Conservation (phyloP, 2,888 invertebrate genomes). For the Gibbula magus region DNA sequence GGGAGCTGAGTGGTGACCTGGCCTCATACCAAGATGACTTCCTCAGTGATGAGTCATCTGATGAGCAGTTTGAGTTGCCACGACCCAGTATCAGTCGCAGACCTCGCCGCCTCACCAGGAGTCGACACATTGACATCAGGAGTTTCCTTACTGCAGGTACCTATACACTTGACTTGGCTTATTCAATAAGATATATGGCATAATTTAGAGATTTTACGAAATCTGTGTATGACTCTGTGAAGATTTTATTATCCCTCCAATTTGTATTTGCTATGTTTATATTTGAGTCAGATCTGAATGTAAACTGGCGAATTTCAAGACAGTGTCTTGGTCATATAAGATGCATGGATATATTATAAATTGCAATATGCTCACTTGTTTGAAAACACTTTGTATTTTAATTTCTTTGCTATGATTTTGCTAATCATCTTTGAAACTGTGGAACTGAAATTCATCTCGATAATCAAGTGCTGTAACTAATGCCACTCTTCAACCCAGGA, state of each 20-base stretch:
- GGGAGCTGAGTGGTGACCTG: not conserved
- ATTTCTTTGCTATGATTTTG: no score
- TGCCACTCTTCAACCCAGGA: slow-evolving; percentile 23
- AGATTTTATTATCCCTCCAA: no score
- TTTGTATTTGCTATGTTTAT: no score
- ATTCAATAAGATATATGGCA: no score
- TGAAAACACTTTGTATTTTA: no score
- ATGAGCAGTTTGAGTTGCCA: slow-evolving; percentile 58
- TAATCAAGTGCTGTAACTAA: not conserved
- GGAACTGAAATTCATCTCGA: not conserved
- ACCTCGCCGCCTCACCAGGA: slow-evolving; percentile 59
- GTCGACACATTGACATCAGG: slow-evolving; percentile 68
- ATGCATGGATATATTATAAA: no score
- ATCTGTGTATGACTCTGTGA: no score
- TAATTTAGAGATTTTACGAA: no score
- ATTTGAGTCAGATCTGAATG: no score
- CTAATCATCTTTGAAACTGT: not conserved
- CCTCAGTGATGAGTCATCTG: slow-evolving; percentile 55
- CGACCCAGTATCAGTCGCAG: slow-evolving; percentile 56
- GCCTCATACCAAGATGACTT: not conserved
- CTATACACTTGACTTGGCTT: not conserved
- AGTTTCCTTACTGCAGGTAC: slow-evolving; percentile 62
- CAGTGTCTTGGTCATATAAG: no score
- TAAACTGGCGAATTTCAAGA: no score
- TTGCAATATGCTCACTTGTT: no score